A percentile compares a stretch with the other conserved stretches of the same genome.
These are phyloP conservation scores for Dolichomitus sp. DNA, from an alignment of 2,888 invertebrate genomes.

Conservation along the genomic window DNA sequence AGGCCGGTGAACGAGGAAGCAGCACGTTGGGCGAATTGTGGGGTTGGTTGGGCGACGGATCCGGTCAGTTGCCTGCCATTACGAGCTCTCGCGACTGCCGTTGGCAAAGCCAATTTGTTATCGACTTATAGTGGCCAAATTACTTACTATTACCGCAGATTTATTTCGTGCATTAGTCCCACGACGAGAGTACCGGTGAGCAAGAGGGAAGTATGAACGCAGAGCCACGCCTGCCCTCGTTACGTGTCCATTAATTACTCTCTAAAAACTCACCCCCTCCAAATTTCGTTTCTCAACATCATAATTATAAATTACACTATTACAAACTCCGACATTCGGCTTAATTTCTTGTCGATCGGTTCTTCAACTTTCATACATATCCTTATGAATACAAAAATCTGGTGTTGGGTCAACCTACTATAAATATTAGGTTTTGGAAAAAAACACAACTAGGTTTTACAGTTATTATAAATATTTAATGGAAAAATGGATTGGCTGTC, in stretches of 20 bases:
- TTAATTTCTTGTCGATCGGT: slow-evolving; percentile 8
- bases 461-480: too few relatives aligned
- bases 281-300: slow-evolving; percentile 23
- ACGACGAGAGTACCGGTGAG: slow-evolving; percentile 53
- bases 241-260: slow-evolving; percentile 84
- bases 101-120: slow-evolving; percentile 85
- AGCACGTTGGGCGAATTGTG: slow-evolving; percentile 68
- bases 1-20: slow-evolving; percentile 56
- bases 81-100: slow-evolving; percentile 79
- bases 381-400: too few relatives aligned
- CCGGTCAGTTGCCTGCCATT: slow-evolving; percentile 85
- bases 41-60: slow-evolving; percentile 80
- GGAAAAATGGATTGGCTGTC: too few relatives aligned
- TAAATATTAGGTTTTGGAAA: too few relatives aligned
- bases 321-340: slow-evolving; percentile 6
- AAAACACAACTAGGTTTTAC: too few relatives aligned
- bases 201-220: slow-evolving; percentile 11
- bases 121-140: slow-evolving; percentile 85
- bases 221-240: slow-evolving; percentile 77
- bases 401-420: too few relatives aligned
- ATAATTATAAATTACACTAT: slow-evolving; percentile 48
- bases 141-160: slow-evolving; percentile 86
- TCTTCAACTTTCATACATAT: too few relatives aligned
- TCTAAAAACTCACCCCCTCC: slow-evolving; percentile 35
- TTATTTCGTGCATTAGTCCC: slow-evolving; percentile 85